Evolutionary conservation across 2,888 invertebrate genomes (phyloP).

Genomic region (Parnassius orleans): DNA sequence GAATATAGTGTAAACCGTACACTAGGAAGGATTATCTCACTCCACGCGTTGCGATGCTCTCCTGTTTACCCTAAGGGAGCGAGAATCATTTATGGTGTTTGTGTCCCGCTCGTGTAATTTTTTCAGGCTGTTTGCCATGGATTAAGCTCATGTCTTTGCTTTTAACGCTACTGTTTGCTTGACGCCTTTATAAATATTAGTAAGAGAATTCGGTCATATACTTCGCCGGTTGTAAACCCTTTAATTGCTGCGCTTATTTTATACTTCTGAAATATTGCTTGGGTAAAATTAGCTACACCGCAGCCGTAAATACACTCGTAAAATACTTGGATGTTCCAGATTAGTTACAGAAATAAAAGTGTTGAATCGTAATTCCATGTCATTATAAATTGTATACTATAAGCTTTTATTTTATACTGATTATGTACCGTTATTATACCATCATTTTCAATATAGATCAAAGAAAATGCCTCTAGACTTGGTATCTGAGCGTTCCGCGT

Average conservation of each 20-base stretch:
- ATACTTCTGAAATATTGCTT: slow-evolving; percentile 65
- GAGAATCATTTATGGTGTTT: slow-evolving; percentile 61
- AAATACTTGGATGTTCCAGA: slow-evolving; percentile 45
- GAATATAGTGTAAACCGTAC: slow-evolving; percentile 49
- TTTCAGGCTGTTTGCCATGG: slow-evolving; percentile 74
- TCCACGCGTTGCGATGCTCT: slow-evolving; percentile 50
- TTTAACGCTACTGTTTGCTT: slow-evolving; percentile 75
- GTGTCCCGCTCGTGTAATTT: slow-evolving; percentile 70
- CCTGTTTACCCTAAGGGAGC: slow-evolving; percentile 60
- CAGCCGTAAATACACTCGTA: slow-evolving; percentile 60
- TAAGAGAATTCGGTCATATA: slow-evolving; percentile 64
- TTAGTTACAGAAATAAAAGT: slow-evolving; percentile 47
- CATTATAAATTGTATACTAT: slow-evolving; percentile 38
- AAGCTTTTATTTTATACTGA: slow-evolving; percentile 52
- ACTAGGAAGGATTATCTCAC: slow-evolving; percentile 68
- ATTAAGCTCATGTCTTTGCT: slow-evolving; percentile 77
- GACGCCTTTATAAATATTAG: slow-evolving; percentile 71
- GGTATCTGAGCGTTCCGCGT: slow-evolving; percentile 44
- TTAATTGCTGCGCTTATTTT: slow-evolving; percentile 72
- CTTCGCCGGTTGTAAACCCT: slow-evolving; percentile 63
- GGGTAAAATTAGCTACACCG: slow-evolving; percentile 59
- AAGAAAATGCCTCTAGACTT: slow-evolving; percentile 39
- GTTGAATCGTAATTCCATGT: slow-evolving; percentile 24
- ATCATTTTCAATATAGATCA: slow-evolving; percentile 49
- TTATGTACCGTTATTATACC: slow-evolving; percentile 37